These are phyloP conservation scores for Drosophila pachea DNA, from an alignment of 1,140 invertebrate genomes.

Conservation along the genomic window DNA sequence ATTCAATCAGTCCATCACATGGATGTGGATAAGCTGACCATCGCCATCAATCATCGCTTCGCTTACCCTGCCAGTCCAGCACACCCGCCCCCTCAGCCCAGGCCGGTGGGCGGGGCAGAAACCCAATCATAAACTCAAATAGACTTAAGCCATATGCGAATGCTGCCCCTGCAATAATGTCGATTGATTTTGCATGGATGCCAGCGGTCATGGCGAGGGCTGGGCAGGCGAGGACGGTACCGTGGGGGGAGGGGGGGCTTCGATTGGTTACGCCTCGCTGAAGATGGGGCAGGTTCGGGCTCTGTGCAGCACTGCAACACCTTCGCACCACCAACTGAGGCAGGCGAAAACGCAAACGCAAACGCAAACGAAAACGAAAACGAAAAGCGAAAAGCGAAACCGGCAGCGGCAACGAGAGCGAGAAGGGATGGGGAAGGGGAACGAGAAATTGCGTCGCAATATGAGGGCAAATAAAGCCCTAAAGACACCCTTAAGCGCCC, in stretches of 20 bases:
- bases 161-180: conserved; percentile 22
- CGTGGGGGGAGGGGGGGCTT: neutral
- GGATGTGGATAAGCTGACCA: too few relatives aligned
- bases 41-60: too few relatives aligned
- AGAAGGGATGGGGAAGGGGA: neutral
- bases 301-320: conserved; percentile 23
- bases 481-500: conserved; percentile 76
- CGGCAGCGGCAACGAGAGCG: neutral
- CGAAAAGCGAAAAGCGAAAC: neutral
- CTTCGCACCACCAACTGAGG: conserved; percentile 45
- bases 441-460: conserved; percentile 65
- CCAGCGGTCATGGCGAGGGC: conserved; percentile 37
- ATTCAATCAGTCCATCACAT: too few relatives aligned
- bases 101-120: conserved; percentile 1
- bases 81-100: too few relatives aligned
- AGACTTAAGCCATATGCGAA: conserved; percentile 47
- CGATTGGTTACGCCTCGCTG: neutral
- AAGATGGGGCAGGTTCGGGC: conserved; percentile 13
- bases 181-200: conserved; percentile 51
- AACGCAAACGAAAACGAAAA: conserved; percentile 2
- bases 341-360: neutral
- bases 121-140: conserved; percentile 44
- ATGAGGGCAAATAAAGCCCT: conserved; percentile 67
- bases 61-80: too few relatives aligned
- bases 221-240: neutral